Percentiles rank a stretch among this genome's conserved stretches.
phyloP scores from a whole-genome alignment of 2,113 vertebrate genomes.

The Istiophorus platypterus region DNA sequence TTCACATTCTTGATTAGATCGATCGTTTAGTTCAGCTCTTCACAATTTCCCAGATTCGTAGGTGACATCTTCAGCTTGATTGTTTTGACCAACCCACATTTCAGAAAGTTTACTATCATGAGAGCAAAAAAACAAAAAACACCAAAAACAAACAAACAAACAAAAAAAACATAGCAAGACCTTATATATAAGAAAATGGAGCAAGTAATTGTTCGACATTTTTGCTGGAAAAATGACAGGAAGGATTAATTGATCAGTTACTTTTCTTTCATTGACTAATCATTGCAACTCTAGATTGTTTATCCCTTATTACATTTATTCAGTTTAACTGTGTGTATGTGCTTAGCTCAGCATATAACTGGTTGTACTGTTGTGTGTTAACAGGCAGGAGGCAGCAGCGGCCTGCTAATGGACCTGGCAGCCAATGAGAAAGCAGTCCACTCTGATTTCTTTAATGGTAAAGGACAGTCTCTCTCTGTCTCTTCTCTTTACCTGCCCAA shows the following conservation, averaged over 20 bases:
- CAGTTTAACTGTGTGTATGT: background rate
- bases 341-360: background rate
- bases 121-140: background rate
- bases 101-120: background rate
- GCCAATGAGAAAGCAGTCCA: constrained; percentile 98
- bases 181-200: background rate
- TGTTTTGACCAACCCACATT: no score
- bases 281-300: background rate
- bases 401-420: constrained; percentile 95
- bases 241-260: background rate
- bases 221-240: no score
- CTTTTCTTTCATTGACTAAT: background rate
- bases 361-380: constrained; percentile 56
- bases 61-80: no score
- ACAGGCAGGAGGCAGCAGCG: constrained; percentile 96
- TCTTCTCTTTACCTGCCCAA: background rate
- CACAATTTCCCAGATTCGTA: no score
- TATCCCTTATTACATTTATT: background rate
- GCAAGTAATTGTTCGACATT: background rate
- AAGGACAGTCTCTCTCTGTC: constrained; percentile 38
- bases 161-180: background rate
- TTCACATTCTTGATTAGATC: no score
- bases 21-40: no score
- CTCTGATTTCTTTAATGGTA: constrained; percentile 96
- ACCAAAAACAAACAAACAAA: no score